Evolutionary conservation across 2,888 invertebrate species (phyloP).

Genomic region (Mythimna pallens): DNA sequence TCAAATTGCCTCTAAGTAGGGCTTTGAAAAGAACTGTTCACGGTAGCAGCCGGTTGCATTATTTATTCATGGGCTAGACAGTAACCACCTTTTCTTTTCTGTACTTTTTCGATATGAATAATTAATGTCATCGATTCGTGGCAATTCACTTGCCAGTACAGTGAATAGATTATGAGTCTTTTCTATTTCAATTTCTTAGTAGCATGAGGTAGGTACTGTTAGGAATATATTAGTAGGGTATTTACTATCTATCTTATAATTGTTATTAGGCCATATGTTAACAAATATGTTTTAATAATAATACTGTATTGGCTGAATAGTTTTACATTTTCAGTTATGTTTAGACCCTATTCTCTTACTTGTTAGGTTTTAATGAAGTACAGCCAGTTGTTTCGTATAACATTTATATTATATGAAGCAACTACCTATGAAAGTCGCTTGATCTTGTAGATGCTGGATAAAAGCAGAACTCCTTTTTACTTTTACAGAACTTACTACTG

Average conservation of each 20-base stretch:
- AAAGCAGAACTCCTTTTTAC: no score
- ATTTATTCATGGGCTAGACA: constrained; percentile 53
- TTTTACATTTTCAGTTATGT: background rate
- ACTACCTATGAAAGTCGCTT: background rate
- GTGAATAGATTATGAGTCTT: background rate
- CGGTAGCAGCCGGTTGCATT: constrained; percentile 30
- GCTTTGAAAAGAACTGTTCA: constrained; percentile 34
- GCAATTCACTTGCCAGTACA: constrained; percentile 15
- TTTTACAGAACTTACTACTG: no score
- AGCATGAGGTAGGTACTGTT: background rate
- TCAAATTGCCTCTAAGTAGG: constrained; percentile 44
- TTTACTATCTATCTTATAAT: no score
- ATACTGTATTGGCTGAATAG: no score
- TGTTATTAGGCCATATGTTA: background rate
- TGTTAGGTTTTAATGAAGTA: background rate
- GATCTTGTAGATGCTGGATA: background rate
- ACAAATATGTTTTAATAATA: background rate
- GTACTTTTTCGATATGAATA: constrained; percentile 23
- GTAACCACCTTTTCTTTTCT: constrained; percentile 13
- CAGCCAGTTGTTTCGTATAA: no score
- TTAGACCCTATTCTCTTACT: background rate
- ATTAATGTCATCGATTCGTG: constrained; percentile 45
- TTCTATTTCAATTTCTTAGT: background rate
- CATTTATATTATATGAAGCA: no score
- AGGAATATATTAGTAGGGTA: background rate